phyloP scores from a whole-genome alignment of 2,797 vertebrate genomes.

The Artibeus lituratus region DNA sequence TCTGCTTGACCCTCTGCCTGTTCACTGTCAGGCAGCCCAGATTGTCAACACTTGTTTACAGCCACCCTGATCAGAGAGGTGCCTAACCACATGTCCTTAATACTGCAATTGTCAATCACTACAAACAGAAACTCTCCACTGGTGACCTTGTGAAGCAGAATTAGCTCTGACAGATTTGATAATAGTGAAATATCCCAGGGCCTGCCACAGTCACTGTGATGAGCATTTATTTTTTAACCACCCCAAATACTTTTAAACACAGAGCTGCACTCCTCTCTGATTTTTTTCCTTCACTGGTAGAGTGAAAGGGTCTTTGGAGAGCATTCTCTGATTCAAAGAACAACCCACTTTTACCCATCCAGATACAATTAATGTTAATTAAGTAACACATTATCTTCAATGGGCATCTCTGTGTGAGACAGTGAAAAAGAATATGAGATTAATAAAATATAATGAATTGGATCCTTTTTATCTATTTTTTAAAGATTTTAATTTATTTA shows the following conservation, averaged over 20 bases:
- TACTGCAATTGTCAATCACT: constrained; percentile 59
- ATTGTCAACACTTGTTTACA: constrained; percentile 64
- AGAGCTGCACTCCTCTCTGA: not conserved
- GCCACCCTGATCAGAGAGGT: constrained; percentile 45
- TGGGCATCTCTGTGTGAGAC: not conserved
- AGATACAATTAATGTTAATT: not conserved
- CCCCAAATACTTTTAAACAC: not conserved
- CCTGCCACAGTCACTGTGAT: not conserved
- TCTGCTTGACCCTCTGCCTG: constrained; percentile 24
- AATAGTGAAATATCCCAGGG: constrained; percentile 31
- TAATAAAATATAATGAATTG: not conserved
- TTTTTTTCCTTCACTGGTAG: not conserved
- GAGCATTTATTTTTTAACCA: not conserved
- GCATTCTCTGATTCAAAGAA: not conserved
- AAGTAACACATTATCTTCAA: not conserved
- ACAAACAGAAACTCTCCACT: not conserved
- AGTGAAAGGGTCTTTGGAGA: not conserved
- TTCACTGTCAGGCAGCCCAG: constrained; percentile 5
- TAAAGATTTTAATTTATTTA: no score
- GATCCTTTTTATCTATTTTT: not conserved
- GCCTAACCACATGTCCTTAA: constrained; percentile 38
- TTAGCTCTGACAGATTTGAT: constrained; percentile 57
- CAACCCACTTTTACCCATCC: not conserved
- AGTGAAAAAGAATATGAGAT: not conserved
- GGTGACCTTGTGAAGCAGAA: constrained; percentile 52